Evolutionary conservation across 2,113 vertebrate species (phyloP).

Genomic region (Indicator indicator): DNA sequence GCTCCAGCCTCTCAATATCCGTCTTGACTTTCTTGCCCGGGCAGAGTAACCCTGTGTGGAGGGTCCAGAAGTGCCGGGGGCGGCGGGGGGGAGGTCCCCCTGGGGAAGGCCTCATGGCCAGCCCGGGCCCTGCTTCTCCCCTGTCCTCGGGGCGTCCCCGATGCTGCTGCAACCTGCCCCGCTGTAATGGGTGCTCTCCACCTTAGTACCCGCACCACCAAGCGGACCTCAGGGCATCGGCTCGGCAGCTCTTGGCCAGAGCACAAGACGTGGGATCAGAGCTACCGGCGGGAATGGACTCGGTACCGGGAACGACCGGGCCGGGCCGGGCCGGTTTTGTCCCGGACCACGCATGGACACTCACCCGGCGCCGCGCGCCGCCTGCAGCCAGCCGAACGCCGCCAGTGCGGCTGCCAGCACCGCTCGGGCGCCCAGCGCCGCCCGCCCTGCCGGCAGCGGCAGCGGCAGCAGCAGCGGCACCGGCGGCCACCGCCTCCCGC

Average conservation of each 20-base stretch:
- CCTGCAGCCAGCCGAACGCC: conserved; percentile 8
- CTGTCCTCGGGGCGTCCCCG: not conserved
- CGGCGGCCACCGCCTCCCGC: not conserved
- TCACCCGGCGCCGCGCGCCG: conserved; percentile 7
- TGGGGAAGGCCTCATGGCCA: not conserved
- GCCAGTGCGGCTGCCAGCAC: not conserved
- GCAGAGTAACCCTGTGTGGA: not conserved
- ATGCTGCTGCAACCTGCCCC: not conserved
- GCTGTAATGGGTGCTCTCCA: not conserved
- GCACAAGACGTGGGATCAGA: not conserved
- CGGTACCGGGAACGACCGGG: not conserved
- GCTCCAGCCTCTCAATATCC: too few species aligned
- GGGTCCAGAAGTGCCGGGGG: not conserved
- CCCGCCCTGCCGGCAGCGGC: not conserved
- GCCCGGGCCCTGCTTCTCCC: not conserved
- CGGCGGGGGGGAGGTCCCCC: not conserved
- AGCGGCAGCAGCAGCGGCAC: too few species aligned
- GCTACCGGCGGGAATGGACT: not conserved
- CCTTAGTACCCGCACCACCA: not conserved
- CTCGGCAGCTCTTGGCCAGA: not conserved
- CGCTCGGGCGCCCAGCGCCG: not conserved
- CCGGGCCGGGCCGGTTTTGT: not conserved
- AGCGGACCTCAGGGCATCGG: not conserved
- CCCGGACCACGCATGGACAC: not conserved
- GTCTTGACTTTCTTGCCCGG: not conserved